Evolutionary conservation across 2,113 vertebrate species (phyloP).

Genomic region (Corythoichthys intestinalis): DNA sequence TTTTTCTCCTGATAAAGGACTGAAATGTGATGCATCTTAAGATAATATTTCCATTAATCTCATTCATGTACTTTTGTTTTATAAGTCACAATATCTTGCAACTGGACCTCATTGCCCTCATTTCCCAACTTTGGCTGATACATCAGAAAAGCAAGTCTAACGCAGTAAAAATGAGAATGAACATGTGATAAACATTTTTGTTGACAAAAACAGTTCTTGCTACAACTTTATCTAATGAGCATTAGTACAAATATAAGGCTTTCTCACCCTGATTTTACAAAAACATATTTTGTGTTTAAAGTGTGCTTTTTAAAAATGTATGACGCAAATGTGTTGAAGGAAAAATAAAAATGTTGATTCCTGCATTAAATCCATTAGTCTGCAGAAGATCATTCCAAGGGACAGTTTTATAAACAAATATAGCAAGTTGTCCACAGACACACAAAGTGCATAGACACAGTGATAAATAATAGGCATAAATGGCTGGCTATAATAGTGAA

Average conservation of each 20-base stretch:
- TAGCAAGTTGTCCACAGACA: background rate
- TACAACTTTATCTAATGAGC: background rate
- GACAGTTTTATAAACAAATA: background rate
- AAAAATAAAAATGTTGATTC: background rate
- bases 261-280: background rate
- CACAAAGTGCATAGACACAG: background rate
- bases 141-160: background rate
- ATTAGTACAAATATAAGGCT: background rate
- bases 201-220: background rate
- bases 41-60: background rate
- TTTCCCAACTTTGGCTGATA: background rate
- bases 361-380: background rate
- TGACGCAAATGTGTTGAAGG: background rate
- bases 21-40: background rate
- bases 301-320: background rate
- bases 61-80: background rate
- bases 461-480: conserved; percentile 57
- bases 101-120: background rate
- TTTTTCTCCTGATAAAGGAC: background rate
- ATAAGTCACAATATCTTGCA: background rate
- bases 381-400: background rate
- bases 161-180: background rate
- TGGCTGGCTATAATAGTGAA: conserved; percentile 55
- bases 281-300: background rate
- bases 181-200: background rate